Evolutionary conservation across 2,888 invertebrate genomes (phyloP), one percentile per base, ranked within the genome.

Genomic region (Phyllotreta cruciferae): DNA sequence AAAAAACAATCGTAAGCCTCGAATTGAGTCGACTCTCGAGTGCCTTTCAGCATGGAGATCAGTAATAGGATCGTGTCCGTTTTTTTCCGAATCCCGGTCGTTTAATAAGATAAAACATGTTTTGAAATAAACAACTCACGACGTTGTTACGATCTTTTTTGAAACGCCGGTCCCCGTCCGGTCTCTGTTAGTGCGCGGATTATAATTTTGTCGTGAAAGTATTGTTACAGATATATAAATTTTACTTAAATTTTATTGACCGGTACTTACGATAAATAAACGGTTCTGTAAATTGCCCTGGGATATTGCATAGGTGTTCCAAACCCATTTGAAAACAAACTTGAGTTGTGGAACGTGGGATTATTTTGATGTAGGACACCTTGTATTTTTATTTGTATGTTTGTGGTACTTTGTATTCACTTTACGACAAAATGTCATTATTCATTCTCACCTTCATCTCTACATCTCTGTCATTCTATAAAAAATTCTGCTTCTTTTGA

Each of bases 81-180:
- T 52, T 47, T 52, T 52, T 11, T 37, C 49, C 38, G 11, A 56
- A 56, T 38, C 36, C 50, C 36, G 50, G 41, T 35, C 56, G 37
- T 56, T 37, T 57, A 47, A 57, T 50, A 44, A 62, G 62, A 62
- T 62, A 62, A 62, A 50, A 62, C 62, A 62, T 62, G 56, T 62
- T 62, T 56, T 56, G 56, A 56, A 56, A 62, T 50, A 41, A 56
- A 56, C 56, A 56, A 52, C 62, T 62, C 62, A 62, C 62, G 62
- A 62, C 6, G 52, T 50, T 36, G 52, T 53, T 56, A 62, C 44
- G 44, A 50, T 56, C 35, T 56, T 62, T 52, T 62, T 62, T 24
- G 45, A 11, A 62, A 62, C 56, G 24, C 50, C 52, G 56, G 49
- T 56, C 56, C 56, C 50, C 42, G 62, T 56, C 62, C 62, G 24